Base-by-base conservation (phyloP, 1,140 invertebrate species). In the Carposina sasakii region DNA sequence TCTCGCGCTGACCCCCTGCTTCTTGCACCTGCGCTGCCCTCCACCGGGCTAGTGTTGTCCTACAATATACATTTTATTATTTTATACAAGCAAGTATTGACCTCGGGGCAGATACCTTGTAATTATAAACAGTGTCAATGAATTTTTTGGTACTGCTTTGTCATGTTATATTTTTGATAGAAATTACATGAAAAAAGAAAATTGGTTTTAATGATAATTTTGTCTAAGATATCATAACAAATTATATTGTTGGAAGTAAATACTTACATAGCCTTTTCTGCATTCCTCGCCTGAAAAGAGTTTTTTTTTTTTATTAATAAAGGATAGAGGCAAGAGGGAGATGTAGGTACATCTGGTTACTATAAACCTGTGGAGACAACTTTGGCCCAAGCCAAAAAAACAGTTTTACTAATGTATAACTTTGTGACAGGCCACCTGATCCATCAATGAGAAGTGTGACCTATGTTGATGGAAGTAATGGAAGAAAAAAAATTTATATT, bases 31-130 rank as follows among this genome's bases (percentile, higher is more conserved):
- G 96, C 26, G 96, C 95, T 22, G 95, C 95, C 71, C 97, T 85
- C 97, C 97, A 99, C 63, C 97, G 88, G 56, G 97, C 96, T 43
- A 98, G 85, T 3, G 96, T 98, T 47, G 97, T 98, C 96, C 95
- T 98, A 13, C n/a, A n/a, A n/a, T n/a, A n/a, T 33, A 8, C 5
- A 8, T 3, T n/a, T 13, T 8, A 33, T 15, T n/a, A 13, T 33
- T 10, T 13, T 10, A 13, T 33, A 33, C 8, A 33, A 33, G 15
- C 31, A 33, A 33, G 4, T 33, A n/a, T n/a, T n/a, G n/a, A n/a
- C n/a, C n/a, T n/a, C n/a, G n/a, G n/a, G n/a, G n/a, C n/a, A 8
- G n/a, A 33, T 33, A 10, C 4, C 3, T 15, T 8, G 15, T 33
- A n/a, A 13, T 13, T n/a, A 13, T 13, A 33, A 33, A 13, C 15